Evolutionary conservation across 2,888 invertebrate genomes (phyloP), one percentile per base, ranked within the genome.

Genomic region (Eremobia ochroleuca): DNA sequence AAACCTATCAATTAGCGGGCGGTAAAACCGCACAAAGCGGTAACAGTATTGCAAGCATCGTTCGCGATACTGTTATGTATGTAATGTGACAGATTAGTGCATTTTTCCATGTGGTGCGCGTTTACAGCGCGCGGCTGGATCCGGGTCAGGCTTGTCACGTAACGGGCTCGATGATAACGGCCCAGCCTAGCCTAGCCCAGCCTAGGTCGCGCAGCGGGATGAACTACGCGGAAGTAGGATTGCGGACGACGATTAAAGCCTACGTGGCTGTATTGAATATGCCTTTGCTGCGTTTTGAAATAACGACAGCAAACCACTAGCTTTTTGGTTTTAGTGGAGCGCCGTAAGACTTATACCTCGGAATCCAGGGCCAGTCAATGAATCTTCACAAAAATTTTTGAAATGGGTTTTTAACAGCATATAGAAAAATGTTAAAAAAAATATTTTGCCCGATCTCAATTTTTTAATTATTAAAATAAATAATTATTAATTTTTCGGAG

Each of bases 201-300:
- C 91, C 95, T 95, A 94, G 96, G 96, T 96, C 96, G 95, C 92
- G 92, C 94, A 96, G 96, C 96, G 96, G 96, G 96, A 96, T 96
- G 96, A 95, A 94, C 93, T 93, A 95, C 94, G 95, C 96, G 96
- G 96, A 97, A 96, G 95, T 94, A 91, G 93, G 93, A 95, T 93
- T 91, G 93, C 94, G 93, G 92, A 92, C 94, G 91, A 81, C 92
- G 90, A 94, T 93, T 93, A 93, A 92, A 92, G 90, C 88, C 90
- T 90, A 80, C 88, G 87, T 86, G 77, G 61, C 43, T 76, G 73
- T 78, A 73, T 82, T 81, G 69, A 79, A 82, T 76, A 62, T 71
- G 79, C 64, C 65, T 73, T 65, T 61, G 11, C 75, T 70, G 61
- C 72, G n/a, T 79, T 77, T 52, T 66, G 34, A 66, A 77, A 75